Conservation (phyloP, 1,140 invertebrate species). For the Ephestia elutella region DNA sequence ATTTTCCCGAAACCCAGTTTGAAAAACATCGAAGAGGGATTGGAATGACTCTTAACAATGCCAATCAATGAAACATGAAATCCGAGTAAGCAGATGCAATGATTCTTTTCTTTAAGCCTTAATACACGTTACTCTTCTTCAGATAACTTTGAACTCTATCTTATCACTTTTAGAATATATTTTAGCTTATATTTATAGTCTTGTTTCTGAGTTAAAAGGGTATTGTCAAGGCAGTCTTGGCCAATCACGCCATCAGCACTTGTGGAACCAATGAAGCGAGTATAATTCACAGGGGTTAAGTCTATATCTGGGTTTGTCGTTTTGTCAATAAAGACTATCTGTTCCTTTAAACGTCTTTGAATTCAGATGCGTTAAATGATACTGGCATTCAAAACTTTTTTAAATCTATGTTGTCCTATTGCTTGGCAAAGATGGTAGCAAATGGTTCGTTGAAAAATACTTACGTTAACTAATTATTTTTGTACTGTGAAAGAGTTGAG, state of each 20-base stretch:
- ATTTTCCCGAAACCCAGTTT: constrained; percentile 40
- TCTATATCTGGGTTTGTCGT: constrained; percentile 66
- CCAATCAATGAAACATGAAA: constrained; percentile 71
- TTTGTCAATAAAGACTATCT: constrained; percentile 48
- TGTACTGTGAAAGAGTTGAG: no score
- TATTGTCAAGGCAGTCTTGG: constrained; percentile 62
- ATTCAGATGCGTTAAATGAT: background rate
- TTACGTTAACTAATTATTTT: no score
- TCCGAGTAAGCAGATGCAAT: constrained; percentile 65
- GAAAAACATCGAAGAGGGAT: constrained; percentile 39
- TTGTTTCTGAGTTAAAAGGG: constrained; percentile 26
- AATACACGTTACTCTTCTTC: constrained; percentile 4
- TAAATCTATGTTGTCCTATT: background rate
- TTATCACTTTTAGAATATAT: constrained; percentile 1
- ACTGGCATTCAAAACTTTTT: background rate
- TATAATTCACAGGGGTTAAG: constrained; percentile 65
- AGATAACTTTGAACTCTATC: background rate
- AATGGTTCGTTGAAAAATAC: no score
- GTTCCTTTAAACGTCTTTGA: constrained; percentile 29
- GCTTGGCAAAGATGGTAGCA: no score
- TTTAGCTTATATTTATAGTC: constrained; percentile 23
- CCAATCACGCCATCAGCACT: constrained; percentile 71
- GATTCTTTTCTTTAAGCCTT: constrained; percentile 29
- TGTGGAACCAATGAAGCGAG: constrained; percentile 65
- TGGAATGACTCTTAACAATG: constrained; percentile 56